Base-by-base conservation (phyloP, 2,888 invertebrate genomes). In the Lepidonotus clava region DNA sequence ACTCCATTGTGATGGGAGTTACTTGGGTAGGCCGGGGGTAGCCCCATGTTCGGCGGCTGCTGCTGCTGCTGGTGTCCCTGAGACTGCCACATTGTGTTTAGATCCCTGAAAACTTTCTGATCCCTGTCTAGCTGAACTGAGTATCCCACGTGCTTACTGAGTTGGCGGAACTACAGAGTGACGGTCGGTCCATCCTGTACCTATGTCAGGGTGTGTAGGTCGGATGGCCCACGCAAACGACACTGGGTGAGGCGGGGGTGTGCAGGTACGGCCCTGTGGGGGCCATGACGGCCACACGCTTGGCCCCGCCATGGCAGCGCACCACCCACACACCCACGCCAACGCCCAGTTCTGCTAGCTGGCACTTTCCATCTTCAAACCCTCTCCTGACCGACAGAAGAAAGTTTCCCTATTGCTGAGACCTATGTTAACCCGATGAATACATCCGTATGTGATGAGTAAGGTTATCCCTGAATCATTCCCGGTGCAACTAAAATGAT, bases 21-120 rank as follows among this genome's bases (percentile, higher is more conserved):
- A 32, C 28, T 51, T 1, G 14, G 5, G 34, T 80, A 46, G 14
- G 46, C 41, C 6, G 41, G 41, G 28, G 41, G 1, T n/a, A 80
- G 6, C 46, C 6, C 80, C 41, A 80, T 80, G 41, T 61, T 2
- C 41, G 51, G 71, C 71, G 40, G 80, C 24, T 40, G 84, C 66
- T 84, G 84, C 40, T 36, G 66, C 66, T 36, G 56, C 41, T 71
- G 71, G 34, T 46, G 34, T 32, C 18, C 36, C 34, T 85, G 71
- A 14, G 85, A 71, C 56, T 56, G 84, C 85, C 85, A 85, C 85
- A 66, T 85, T 41, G 41, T 85, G 34, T 34, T 71, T 85, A 51
- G 66, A 67, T 46, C 46, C 41, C 28, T 80, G 51, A 46, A 8
- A 11, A 80, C 24, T 66, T 8, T 18, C n/a, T 66, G 6, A n/a